Evolutionary conservation across 2,797 vertebrate genomes (phyloP).

Genomic region (Poecile montanus): DNA sequence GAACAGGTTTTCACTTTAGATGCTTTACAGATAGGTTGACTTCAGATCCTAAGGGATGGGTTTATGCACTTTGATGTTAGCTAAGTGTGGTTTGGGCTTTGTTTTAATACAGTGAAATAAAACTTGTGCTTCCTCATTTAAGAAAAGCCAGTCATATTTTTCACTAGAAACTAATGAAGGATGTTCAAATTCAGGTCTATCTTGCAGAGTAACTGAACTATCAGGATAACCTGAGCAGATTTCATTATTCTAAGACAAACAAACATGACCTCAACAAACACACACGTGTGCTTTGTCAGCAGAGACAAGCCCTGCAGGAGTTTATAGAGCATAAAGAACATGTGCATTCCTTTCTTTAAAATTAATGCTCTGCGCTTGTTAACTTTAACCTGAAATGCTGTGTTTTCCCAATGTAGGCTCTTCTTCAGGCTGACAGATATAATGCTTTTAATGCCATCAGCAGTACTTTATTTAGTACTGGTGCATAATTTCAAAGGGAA

Average conservation of each 20-base stretch:
- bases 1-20: background rate
- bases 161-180: background rate
- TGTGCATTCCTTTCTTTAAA: background rate
- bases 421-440: background rate
- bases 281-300: background rate
- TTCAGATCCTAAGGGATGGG: background rate
- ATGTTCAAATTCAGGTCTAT: background rate
- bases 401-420: background rate
- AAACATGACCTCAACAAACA: background rate
- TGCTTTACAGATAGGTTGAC: background rate
- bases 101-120: background rate
- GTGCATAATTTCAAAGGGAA: background rate
- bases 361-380: background rate
- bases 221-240: background rate
- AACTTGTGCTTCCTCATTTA: background rate
- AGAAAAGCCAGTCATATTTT: background rate
- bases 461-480: background rate
- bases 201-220: background rate
- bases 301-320: background rate
- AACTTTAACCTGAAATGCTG: background rate
- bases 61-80: background rate
- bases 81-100: background rate
- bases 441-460: background rate
- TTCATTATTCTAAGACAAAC: background rate
- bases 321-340: background rate